phyloP scores from a whole-genome alignment of 2,797 vertebrate genomes.

The Taenioides sp. region DNA sequence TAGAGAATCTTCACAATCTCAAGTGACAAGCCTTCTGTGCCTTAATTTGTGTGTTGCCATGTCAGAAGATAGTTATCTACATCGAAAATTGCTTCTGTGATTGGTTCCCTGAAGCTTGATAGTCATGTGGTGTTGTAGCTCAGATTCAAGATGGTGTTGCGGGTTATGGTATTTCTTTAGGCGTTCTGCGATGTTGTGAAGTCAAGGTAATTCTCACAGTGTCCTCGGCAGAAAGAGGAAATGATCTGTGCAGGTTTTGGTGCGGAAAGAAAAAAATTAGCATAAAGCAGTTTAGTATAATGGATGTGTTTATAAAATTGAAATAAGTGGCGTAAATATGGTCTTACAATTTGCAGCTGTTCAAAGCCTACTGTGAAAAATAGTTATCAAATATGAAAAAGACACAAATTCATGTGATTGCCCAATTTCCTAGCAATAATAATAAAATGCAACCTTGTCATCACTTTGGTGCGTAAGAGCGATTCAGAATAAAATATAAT shows the following conservation, averaged over 20 bases:
- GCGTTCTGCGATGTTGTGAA: constrained; percentile 5
- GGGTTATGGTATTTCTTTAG: background rate
- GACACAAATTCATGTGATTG: no score
- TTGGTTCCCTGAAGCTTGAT: constrained; percentile 17
- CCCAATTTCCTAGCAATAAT: background rate
- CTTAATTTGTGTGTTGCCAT: constrained; percentile 28
- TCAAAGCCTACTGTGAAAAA: constrained; percentile 12
- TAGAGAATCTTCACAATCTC: constrained; percentile 23
- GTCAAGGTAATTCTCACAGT: constrained; percentile 3
- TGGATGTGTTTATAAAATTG: constrained; percentile 3
- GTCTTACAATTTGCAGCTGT: constrained; percentile 10
- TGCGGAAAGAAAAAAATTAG: constrained; percentile 9
- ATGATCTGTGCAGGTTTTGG: constrained; percentile 7
- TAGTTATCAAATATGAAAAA: background rate
- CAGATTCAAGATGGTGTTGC: background rate
- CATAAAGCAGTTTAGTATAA: background rate
- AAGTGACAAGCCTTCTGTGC: constrained; percentile 26
- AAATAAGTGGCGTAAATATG: constrained; percentile 10
- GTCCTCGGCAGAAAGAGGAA: constrained; percentile 26
- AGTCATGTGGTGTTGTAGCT: background rate
- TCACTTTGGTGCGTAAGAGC: no score
- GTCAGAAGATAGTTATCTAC: constrained; percentile 17
- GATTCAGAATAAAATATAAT: no score
- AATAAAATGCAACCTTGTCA: background rate
- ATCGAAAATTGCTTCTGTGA: constrained; percentile 16